These are phyloP conservation scores for Drosophila repletoides DNA, from an alignment of 1,140 invertebrate species.

Conservation along the genomic window DNA sequence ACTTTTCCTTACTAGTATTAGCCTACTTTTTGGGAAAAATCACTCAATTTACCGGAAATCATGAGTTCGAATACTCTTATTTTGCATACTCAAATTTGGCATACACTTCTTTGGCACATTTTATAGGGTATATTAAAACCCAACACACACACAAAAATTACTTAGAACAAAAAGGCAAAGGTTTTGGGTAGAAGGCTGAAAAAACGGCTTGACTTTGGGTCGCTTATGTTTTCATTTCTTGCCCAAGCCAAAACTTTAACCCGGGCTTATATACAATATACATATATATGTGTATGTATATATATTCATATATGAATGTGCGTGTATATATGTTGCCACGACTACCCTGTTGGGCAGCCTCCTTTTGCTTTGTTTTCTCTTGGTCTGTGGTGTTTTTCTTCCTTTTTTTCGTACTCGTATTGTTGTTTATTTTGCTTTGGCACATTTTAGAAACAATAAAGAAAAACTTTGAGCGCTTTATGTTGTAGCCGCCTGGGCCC, in stretches of 20 bases:
- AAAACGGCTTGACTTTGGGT: conserved; percentile 57
- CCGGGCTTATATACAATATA: too few species aligned
- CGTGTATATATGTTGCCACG: conserved; percentile 20
- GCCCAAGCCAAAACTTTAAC: conserved; percentile 15
- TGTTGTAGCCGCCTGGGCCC: conserved; percentile 30
- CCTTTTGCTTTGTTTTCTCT: conserved; percentile 21
- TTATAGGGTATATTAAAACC: too few species aligned
- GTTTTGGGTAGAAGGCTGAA: neutral
- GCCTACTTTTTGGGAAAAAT: too few species aligned
- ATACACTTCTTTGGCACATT: too few species aligned
- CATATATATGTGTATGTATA: too few species aligned
- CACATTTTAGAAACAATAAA: conserved; percentile 79
- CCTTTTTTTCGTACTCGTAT: conserved; percentile 37
- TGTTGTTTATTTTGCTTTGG: conserved; percentile 74
- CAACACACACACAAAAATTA: neutral
- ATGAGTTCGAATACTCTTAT: too few species aligned
- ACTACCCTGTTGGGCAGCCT: conserved; percentile 3
- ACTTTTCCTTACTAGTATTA: too few species aligned
- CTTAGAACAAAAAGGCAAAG: neutral
- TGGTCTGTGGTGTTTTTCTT: neutral
- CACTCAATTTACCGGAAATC: too few species aligned
- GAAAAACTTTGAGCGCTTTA: conserved; percentile 73
- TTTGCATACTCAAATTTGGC: too few species aligned
- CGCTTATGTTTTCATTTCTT: conserved; percentile 69
- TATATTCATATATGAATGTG: too few species aligned